Evolutionary conservation across 2,797 vertebrate genomes (phyloP).

Genomic region (Mallotus villosus): DNA sequence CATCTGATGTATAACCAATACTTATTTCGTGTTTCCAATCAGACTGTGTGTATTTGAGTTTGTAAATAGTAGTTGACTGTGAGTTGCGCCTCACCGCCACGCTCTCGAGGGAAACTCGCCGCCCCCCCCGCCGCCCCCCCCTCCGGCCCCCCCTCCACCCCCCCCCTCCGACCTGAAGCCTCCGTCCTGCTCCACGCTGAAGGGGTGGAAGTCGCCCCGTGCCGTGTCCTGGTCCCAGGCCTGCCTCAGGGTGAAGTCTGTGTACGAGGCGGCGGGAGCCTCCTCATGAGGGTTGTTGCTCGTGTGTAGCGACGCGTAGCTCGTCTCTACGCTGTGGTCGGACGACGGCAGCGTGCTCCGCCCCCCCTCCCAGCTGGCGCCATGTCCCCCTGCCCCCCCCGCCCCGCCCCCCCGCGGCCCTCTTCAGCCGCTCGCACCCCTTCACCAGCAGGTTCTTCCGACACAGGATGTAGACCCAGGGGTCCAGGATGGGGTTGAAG

Average conservation of each 20-base stretch:
- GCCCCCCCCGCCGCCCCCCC: conserved; percentile 40
- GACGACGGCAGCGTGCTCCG: conserved; percentile 69
- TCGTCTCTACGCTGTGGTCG: conserved; percentile 72
- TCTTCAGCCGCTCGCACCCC: conserved; percentile 71
- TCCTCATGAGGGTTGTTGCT: conserved; percentile 36
- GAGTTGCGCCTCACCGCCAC: conserved; percentile 49
- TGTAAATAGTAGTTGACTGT: too few species aligned
- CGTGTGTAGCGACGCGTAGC: conserved; percentile 72
- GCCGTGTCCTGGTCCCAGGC: conserved; percentile 74
- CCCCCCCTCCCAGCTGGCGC: conserved; percentile 57
- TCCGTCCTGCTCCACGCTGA: conserved; percentile 65
- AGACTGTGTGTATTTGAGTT: too few species aligned
- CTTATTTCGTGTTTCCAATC: too few species aligned
- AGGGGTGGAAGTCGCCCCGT: conserved; percentile 72
- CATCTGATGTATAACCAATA: too few species aligned
- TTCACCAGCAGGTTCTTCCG: conserved; percentile 76
- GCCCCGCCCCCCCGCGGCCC: conserved; percentile 34
- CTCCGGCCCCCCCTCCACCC: conserved; percentile 23
- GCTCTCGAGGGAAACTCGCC: conserved; percentile 8
- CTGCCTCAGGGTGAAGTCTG: conserved; percentile 68
- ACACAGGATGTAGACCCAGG: conserved; percentile 83
- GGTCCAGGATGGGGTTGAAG: conserved; percentile 81
- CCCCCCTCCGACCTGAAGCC: conserved; percentile 45
- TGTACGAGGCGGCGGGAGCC: conserved; percentile 49
- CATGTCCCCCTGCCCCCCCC: conserved; percentile 34